Evolutionary conservation across 2,113 vertebrate genomes (phyloP).

Genomic region (Sorex araneus): DNA sequence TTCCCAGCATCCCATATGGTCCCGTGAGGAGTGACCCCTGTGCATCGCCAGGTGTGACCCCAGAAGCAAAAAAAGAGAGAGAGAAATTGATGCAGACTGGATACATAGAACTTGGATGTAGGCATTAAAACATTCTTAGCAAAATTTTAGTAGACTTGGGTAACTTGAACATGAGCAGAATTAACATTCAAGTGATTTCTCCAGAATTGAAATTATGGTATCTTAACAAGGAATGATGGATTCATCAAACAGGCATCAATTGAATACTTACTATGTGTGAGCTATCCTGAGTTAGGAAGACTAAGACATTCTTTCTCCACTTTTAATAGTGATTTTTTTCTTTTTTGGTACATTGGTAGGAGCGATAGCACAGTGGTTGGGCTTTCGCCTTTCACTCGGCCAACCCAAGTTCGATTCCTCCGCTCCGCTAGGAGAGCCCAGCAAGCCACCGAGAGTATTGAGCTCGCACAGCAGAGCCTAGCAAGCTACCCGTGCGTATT

Average conservation of each 20-base stretch:
- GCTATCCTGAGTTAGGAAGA: not conserved
- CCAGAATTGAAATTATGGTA: not conserved
- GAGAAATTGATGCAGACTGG: constrained; percentile 24
- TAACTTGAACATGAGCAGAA: constrained; percentile 7
- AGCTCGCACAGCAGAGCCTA: too few relatives aligned
- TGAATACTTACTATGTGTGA: not conserved
- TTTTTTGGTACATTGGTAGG: not conserved
- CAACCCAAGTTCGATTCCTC: too few relatives aligned
- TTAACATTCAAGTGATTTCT: constrained; percentile 36
- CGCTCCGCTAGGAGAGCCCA: too few relatives aligned
- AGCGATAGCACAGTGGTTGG: too few relatives aligned
- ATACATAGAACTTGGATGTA: not conserved
- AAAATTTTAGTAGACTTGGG: not conserved
- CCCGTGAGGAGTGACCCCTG: too few relatives aligned
- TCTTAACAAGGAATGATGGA: not conserved
- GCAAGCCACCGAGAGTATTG: too few relatives aligned
- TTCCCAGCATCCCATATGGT: too few relatives aligned
- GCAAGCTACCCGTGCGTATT: too few relatives aligned
- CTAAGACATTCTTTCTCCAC: not conserved
- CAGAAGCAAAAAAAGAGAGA: too few relatives aligned
- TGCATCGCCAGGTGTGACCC: too few relatives aligned
- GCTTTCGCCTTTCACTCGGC: too few relatives aligned
- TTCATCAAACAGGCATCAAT: not conserved
- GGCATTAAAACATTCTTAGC: not conserved
- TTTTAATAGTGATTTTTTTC: not conserved